Evolutionary conservation across 1,140 invertebrate species (phyloP), one percentile per base, ranked within the genome.

Genomic region (Pissodes strobi): DNA sequence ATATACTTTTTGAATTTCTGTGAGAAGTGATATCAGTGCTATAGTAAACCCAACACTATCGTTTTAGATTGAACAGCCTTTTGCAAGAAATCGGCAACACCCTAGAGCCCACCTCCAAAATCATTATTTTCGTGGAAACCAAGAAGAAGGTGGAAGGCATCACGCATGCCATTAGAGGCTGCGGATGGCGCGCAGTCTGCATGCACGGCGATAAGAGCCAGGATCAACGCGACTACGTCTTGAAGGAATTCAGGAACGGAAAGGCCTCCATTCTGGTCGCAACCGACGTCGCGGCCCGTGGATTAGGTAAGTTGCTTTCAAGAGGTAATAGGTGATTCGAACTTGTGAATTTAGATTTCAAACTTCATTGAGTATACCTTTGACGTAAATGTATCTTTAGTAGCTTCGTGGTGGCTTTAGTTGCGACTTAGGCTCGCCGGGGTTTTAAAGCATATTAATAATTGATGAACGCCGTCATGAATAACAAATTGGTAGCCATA

Each of bases 171-270:
- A 94, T 99, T 77, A 87, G 92, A 74, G 85, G 92, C 67, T 94
- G 92, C 79, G 95, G 95, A 0, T 93, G 92, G 92, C 86, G 91
- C 69, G 89, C 93, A 49, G 88, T 95, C 72, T 90, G 92, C 79
- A 98, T 98, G 86, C 96, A 98, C 78, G 96, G 96, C 61, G 96
- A 99, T 78, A 99, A 99, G 81, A 93, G 92, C 45, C 97, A 99
- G 78, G 90, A 91, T 77, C 95, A 98, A 79, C 84, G 97, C 79
- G 96, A 99, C 83, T 94, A 93, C 86, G 94, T 97, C 58, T 83
- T 98, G 46, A 88, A 88, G 81, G 95, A 98, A 80, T 99, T 99
- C 83, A 89, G 94, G 71, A 87, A 87, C 72, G 95, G 95, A 68
- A 89, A 89, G 78, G 89, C 89, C 49, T 91, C 90, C 58, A 97